phyloP scores from a whole-genome alignment of 2,888 invertebrate species.

The Fabriciana adippe region DNA sequence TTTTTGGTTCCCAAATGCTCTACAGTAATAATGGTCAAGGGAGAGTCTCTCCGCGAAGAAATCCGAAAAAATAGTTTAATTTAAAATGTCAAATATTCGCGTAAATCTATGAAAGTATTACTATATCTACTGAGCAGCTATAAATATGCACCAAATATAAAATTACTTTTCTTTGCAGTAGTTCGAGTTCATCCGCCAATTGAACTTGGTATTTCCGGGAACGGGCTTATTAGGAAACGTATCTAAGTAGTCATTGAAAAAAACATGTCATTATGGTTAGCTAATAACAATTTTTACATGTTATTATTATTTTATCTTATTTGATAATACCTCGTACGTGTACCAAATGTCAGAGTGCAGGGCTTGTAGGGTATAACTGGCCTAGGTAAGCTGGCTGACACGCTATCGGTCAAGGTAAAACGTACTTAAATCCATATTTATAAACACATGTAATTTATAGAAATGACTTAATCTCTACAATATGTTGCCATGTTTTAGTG shows the following conservation, averaged over 20 bases:
- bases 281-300: background rate
- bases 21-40: too few relatives aligned
- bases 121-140: background rate
- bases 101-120: too few relatives aligned
- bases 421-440: slow-evolving; percentile 23
- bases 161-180: slow-evolving; percentile 19
- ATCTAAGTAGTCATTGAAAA: slow-evolving; percentile 1
- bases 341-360: slow-evolving; percentile 39
- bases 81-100: too few relatives aligned
- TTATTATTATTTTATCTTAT: slow-evolving; percentile 28
- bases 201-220: slow-evolving; percentile 15
- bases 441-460: slow-evolving; percentile 17
- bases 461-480: slow-evolving; percentile 29
- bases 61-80: too few relatives aligned
- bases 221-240: slow-evolving; percentile 12
- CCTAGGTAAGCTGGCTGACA: slow-evolving; percentile 35
- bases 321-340: slow-evolving; percentile 26
- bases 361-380: slow-evolving; percentile 37
- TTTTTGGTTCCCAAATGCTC: too few relatives aligned
- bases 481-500: slow-evolving; percentile 4
- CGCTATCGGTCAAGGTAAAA: slow-evolving; percentile 38
- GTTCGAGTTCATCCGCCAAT: slow-evolving; percentile 18
- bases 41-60: too few relatives aligned
- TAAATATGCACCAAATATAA: background rate
- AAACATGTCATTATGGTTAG: background rate